phyloP scores from a whole-genome alignment of 2,113 vertebrate genomes.

The Rhineura floridana region DNA sequence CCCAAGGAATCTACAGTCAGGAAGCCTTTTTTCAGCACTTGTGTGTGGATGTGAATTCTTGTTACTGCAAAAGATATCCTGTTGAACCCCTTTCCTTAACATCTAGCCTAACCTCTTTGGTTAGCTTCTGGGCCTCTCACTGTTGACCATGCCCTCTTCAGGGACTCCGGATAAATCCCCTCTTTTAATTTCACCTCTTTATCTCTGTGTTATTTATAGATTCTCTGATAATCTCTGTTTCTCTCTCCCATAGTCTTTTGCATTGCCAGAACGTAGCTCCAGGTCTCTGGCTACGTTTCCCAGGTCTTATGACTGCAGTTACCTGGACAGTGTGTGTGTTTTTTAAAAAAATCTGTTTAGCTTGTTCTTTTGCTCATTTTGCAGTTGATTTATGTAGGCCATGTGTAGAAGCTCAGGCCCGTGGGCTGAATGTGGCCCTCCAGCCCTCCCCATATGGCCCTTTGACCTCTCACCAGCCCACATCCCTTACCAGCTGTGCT shows the following conservation, averaged over 20 bases:
- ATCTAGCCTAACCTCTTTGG: neutral
- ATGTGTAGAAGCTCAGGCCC: too few species aligned
- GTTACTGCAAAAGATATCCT: neutral
- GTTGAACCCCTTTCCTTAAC: neutral
- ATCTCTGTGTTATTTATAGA: constrained; percentile 20
- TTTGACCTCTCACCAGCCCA: too few species aligned
- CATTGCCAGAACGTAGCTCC: neutral
- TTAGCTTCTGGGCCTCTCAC: neutral
- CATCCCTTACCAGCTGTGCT: too few species aligned
- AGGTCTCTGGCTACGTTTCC: neutral
- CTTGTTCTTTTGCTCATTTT: neutral
- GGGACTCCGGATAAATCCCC: neutral
- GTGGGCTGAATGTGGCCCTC: too few species aligned
- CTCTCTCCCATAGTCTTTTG: neutral
- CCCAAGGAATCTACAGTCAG: neutral
- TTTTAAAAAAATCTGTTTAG: neutral
- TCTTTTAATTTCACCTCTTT: constrained; percentile 8
- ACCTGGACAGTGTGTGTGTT: too few species aligned
- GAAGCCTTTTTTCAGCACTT: neutral
- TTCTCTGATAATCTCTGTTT: neutral
- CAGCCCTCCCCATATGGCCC: too few species aligned
- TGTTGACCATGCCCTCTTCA: neutral
- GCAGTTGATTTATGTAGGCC: neutral
- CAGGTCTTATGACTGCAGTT: neutral
- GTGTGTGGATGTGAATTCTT: too few species aligned